These are phyloP conservation scores for Halocaridina rubra DNA, from an alignment of 2,888 invertebrate species.

Conservation along the genomic window DNA sequence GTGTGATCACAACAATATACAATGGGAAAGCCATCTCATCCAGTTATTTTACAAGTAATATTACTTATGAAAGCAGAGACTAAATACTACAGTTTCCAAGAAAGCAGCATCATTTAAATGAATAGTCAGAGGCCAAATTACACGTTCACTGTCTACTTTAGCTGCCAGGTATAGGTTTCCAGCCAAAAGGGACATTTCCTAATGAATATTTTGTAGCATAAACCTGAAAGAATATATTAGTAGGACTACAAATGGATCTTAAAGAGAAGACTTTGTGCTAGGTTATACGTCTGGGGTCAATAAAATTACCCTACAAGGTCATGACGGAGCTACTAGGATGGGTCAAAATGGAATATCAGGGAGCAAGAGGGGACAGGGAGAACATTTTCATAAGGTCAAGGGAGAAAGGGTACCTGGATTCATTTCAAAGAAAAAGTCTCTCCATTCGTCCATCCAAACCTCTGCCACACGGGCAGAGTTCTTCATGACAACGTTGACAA, in stretches of 20 bases:
- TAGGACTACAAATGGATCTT: too few species aligned
- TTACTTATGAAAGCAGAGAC: not conserved
- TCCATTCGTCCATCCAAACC: conserved; percentile 99
- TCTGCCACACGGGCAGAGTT: conserved; percentile 98
- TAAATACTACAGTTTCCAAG: too few species aligned
- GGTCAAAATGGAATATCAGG: not conserved
- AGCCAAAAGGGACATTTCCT: not conserved
- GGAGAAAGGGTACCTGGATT: conserved; percentile 88
- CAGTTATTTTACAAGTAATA: too few species aligned
- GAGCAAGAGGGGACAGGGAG: not conserved
- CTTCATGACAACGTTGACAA: conserved; percentile 95
- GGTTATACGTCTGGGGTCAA: too few species aligned
- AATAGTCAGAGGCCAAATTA: not conserved
- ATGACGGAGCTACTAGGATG: too few species aligned
- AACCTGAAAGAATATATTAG: not conserved
- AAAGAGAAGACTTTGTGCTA: too few species aligned
- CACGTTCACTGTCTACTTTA: not conserved
- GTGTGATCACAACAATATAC: too few species aligned
- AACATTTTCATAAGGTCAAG: too few species aligned
- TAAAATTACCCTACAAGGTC: too few species aligned
- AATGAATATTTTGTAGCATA: not conserved
- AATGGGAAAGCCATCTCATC: too few species aligned
- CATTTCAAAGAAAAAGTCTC: conserved; percentile 99
- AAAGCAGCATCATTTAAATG: not conserved
- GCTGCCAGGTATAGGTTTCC: not conserved